A percentile compares a stretch with the other conserved stretches of the same genome.
Conservation (phyloP, 2,888 invertebrate genomes). For the Drosophila anomalata region DNA sequence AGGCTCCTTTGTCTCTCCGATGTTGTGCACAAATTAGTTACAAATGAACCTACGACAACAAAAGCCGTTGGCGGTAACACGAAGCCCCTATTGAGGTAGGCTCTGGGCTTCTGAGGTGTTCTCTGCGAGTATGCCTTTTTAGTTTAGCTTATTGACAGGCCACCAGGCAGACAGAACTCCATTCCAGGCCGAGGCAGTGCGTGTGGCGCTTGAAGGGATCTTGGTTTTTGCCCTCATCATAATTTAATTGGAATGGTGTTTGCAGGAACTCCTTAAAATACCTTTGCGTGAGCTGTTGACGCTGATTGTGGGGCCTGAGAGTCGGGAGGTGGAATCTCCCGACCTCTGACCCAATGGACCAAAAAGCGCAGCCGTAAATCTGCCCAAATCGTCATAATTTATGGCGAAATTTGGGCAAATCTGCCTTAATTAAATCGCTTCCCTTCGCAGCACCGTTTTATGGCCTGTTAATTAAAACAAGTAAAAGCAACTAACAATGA, state of each 20-base stretch:
- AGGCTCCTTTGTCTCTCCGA: slow-evolving; percentile 68
- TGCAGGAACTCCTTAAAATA: slow-evolving; percentile 39
- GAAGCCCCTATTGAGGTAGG: slow-evolving; percentile 51
- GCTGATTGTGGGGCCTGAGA: slow-evolving; percentile 8
- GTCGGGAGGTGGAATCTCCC: background rate
- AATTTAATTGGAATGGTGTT: slow-evolving; percentile 48
- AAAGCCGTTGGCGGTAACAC: slow-evolving; percentile 62
- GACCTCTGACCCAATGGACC: slow-evolving; percentile 32
- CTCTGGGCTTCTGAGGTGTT: slow-evolving; percentile 15
- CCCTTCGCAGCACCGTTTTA: slow-evolving; percentile 33
- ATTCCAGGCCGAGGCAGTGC: slow-evolving; percentile 13
- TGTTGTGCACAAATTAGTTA: slow-evolving; percentile 76
- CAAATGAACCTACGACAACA: slow-evolving; percentile 77
- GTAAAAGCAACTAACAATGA: slow-evolving; percentile 34
- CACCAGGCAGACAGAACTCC: slow-evolving; percentile 12
- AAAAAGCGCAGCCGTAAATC: slow-evolving; percentile 18
- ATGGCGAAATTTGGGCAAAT: slow-evolving; percentile 25
- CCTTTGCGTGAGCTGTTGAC: slow-evolving; percentile 48
- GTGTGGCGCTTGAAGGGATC: slow-evolving; percentile 53
- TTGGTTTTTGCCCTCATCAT: slow-evolving; percentile 27
- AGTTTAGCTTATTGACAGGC: slow-evolving; percentile 57
- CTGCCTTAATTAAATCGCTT: slow-evolving; percentile 41
- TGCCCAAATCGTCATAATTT: slow-evolving; percentile 24
- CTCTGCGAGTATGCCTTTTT: slow-evolving; percentile 1
- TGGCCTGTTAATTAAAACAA: slow-evolving; percentile 33